Conservation (phyloP, 2,888 invertebrate genomes). For the Coenonympha arcania region DNA sequence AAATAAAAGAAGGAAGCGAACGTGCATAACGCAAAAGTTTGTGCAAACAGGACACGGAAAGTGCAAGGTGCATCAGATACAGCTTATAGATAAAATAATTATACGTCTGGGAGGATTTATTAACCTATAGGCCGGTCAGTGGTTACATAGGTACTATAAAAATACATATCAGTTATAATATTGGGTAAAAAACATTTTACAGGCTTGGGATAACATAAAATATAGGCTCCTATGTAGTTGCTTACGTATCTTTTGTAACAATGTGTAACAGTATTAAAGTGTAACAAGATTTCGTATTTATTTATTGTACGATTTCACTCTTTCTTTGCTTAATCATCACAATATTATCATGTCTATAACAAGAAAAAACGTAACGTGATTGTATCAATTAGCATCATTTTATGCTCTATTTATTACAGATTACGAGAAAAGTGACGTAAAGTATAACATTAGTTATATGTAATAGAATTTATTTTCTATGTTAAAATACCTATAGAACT, state of each 20-base stretch:
- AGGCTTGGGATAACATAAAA: constrained; percentile 55
- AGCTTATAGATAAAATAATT: constrained; percentile 16
- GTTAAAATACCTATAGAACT: constrained; percentile 28
- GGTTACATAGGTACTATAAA: no score
- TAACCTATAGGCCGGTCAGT: constrained; percentile 17
- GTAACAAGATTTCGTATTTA: constrained; percentile 56
- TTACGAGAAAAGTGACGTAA: constrained; percentile 30
- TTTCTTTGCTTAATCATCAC: constrained; percentile 62
- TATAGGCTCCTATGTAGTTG: constrained; percentile 54
- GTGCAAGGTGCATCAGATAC: constrained; percentile 41
- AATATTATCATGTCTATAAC: constrained; percentile 41
- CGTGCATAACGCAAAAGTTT: constrained; percentile 53
- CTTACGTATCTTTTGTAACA: constrained; percentile 63
- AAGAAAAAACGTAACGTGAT: constrained; percentile 48
- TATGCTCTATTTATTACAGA: constrained; percentile 23
- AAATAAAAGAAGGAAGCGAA: constrained; percentile 51
- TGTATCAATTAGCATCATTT: constrained; percentile 44
- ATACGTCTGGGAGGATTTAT: constrained; percentile 9
- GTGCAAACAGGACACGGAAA: constrained; percentile 62
- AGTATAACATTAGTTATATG: not conserved
- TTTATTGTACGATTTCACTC: constrained; percentile 70
- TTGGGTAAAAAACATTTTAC: constrained; percentile 27
- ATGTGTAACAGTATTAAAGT: constrained; percentile 65
- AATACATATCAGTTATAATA: constrained; percentile 13
- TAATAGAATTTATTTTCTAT: constrained; percentile 13